phyloP scores from a whole-genome alignment of 2,113 vertebrate species.

The Scomber japonicus region DNA sequence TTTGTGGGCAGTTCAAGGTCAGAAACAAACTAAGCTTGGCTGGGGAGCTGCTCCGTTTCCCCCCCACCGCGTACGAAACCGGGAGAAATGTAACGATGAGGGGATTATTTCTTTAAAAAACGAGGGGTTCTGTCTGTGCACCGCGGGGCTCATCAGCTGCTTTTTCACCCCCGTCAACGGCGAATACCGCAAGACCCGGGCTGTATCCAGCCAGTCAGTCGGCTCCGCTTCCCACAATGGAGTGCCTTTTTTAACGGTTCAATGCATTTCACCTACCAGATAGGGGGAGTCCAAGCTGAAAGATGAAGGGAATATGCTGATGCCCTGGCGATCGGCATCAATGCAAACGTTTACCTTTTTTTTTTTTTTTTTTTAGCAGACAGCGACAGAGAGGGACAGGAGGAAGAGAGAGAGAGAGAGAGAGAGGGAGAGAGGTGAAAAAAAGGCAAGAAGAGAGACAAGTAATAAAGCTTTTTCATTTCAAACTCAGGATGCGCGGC shows the following conservation, averaged over 20 bases:
- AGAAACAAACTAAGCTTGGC: slow-evolving; percentile 88
- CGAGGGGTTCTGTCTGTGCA: slow-evolving; percentile 83
- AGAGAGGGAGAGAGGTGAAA: slow-evolving; percentile 45
- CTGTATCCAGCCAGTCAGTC: slow-evolving; percentile 87
- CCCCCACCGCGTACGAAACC: slow-evolving; percentile 82
- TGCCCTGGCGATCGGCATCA: slow-evolving; percentile 91
- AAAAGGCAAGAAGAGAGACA: slow-evolving; percentile 61
- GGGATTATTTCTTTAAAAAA: slow-evolving; percentile 88
- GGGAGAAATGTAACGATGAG: slow-evolving; percentile 87
- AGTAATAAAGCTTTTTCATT: slow-evolving; percentile 67
- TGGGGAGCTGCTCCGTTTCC: slow-evolving; percentile 83
- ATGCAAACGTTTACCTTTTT: slow-evolving; percentile 88
- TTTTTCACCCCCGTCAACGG: slow-evolving; percentile 89
- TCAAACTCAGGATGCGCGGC: slow-evolving; percentile 86
- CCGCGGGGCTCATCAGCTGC: slow-evolving; percentile 67
- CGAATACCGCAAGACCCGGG: slow-evolving; percentile 94
- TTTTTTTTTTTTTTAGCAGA: slow-evolving; percentile 61
- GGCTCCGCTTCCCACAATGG: slow-evolving; percentile 92
- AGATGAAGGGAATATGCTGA: slow-evolving; percentile 89
- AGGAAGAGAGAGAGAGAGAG: too few species aligned
- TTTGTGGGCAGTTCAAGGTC: slow-evolving; percentile 95
- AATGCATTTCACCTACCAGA: slow-evolving; percentile 96
- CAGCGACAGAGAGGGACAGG: slow-evolving; percentile 45
- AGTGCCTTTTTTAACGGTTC: slow-evolving; percentile 91
- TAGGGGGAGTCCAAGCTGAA: slow-evolving; percentile 93